Base-by-base conservation (phyloP, 2,888 invertebrate species). In the Drosophila tanythrix region DNA sequence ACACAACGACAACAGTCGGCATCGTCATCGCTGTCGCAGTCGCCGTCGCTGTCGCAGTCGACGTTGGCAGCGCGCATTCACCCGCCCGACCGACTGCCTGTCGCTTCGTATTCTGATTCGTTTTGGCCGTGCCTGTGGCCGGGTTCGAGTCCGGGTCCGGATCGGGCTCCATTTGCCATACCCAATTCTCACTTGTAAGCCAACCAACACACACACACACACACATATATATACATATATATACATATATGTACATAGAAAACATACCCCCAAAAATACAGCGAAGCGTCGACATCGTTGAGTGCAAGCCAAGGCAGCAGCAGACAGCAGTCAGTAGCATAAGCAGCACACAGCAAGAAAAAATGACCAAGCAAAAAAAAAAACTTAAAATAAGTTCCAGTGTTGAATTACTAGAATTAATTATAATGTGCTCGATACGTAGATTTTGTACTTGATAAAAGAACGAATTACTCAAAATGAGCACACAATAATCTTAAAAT, bases 111-210 rank as follows among this genome's bases (percentile, higher is more conserved):
- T 61, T 77, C 61, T 35, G 56, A 53, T 55, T 66, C 62, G 72
- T 67, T 74, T 74, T 40, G 50, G 29, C 70, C 79, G 65, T 67
- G 67, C 52, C 71, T 66, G 67, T 57, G 27, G 31, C 66, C 51
- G 43, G 25, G 46, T 46, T 15, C 15, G 46, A 46, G 62, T 33
- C 50, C 74, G 59, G 50, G 63, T 70, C 72, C 67, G 62, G 63
- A 38, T 86, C 72, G 81, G 61, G 73, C 76, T 86, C 68, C 67
- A 38, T 70, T 62, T 56, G 31, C 74, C 80, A 69, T 77, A 57
- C 76, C 70, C 80, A 76, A 70, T 75, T 75, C 64, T 56, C 56
- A 58, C 55, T 63, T 66, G 61, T 65, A 56, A 40, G 35, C 52
- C 25, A 38, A 33, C 50, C 4, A 7, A 33, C 53, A 53, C 43